Conservation (phyloP, 2,888 invertebrate genomes). For the Augochlorella aurata region DNA sequence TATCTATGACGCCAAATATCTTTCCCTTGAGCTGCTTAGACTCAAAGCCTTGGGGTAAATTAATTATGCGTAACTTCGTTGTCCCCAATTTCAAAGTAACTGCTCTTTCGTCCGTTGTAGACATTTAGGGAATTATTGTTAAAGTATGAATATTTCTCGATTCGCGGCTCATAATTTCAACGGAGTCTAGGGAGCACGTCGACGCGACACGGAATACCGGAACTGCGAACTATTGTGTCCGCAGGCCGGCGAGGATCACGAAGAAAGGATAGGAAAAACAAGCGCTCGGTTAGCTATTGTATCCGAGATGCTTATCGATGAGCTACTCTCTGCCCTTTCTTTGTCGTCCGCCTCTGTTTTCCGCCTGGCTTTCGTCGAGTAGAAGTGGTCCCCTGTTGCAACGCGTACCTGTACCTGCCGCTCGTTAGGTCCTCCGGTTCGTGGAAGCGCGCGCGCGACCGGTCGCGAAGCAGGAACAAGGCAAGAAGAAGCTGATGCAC, state of each 20-base stretch:
- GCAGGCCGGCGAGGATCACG: neutral
- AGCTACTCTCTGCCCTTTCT: slow-evolving; percentile 25
- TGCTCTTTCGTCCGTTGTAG: no score
- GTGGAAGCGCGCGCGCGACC: slow-evolving; percentile 60
- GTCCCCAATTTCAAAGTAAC: neutral
- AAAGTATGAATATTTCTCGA: no score
- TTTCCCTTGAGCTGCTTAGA: neutral
- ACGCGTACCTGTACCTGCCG: neutral
- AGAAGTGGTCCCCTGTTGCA: neutral
- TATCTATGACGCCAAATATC: no score
- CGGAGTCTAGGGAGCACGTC: no score
- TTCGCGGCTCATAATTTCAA: no score
- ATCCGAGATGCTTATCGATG: slow-evolving; percentile 61
- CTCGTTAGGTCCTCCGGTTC: slow-evolving; percentile 64
- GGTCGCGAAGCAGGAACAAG: slow-evolving; percentile 40
- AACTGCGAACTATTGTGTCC: neutral
- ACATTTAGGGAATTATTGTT: no score
- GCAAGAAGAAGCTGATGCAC: slow-evolving; percentile 25
- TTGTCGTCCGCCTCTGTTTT: neutral
- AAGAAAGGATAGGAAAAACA: neutral
- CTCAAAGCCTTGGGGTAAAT: neutral
- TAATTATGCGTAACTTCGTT: neutral
- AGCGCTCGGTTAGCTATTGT: slow-evolving; percentile 51
- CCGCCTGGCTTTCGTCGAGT: neutral
- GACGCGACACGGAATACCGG: neutral